These are phyloP conservation scores for Girardia tigrina DNA, from an alignment of 2,888 invertebrate genomes.

Conservation along the genomic window DNA sequence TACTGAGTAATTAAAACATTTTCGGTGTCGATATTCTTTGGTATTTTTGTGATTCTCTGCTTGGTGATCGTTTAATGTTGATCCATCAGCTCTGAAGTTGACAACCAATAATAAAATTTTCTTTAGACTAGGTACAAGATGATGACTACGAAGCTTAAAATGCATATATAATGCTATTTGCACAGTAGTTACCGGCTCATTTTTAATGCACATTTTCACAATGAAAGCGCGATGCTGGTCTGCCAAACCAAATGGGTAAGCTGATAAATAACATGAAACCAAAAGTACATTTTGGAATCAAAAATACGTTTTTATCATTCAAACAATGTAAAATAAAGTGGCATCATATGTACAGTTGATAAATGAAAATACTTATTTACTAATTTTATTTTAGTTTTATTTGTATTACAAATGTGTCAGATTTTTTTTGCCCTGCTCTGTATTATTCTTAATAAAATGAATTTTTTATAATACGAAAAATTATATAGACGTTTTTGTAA, in stretches of 20 bases:
- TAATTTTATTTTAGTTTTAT: background rate
- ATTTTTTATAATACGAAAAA: too few relatives aligned
- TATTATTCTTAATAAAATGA: too few relatives aligned
- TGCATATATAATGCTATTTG: background rate
- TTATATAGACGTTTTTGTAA: too few relatives aligned
- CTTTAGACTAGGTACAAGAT: background rate
- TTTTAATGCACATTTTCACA: background rate
- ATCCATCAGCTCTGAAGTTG: background rate
- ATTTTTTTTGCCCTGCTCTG: background rate
- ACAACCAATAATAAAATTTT: background rate
- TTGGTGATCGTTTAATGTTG: too few relatives aligned
- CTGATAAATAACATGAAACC: background rate
- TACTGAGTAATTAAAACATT: background rate
- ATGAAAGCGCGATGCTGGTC: too few relatives aligned
- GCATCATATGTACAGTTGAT: background rate
- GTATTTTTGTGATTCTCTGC: background rate
- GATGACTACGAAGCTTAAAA: background rate
- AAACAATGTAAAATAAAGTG: too few relatives aligned
- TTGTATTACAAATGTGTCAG: background rate
- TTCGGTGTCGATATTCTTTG: background rate
- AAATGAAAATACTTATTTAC: background rate
- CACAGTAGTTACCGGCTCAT: background rate
- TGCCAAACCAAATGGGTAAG: background rate
- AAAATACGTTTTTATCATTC: background rate
- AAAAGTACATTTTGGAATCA: background rate